phyloP scores from a whole-genome alignment of 2,113 vertebrate species.

The Andinoacara biseriatus region DNA sequence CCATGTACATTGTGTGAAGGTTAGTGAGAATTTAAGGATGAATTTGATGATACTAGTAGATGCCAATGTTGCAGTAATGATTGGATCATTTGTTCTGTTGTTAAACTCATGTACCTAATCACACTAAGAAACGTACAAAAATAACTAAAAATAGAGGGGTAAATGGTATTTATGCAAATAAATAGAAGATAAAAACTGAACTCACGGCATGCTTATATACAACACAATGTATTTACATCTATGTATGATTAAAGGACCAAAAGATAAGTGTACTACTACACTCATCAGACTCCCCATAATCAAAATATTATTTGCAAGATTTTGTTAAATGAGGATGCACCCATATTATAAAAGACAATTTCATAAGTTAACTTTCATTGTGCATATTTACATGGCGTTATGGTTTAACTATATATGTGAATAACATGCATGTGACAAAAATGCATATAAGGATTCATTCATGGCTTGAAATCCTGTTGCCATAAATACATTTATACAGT shows the following conservation, averaged over 20 bases:
- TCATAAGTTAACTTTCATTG: too few species aligned
- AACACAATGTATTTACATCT: neutral
- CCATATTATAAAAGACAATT: neutral
- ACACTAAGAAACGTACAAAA: neutral
- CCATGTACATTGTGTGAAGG: slow-evolving; percentile 67
- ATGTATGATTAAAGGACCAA: neutral
- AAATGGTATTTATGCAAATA: neutral
- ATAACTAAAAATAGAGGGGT: neutral
- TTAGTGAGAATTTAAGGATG: slow-evolving; percentile 13
- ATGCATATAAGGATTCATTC: neutral
- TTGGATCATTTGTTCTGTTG: neutral
- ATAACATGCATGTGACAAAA: neutral
- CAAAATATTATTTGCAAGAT: neutral
- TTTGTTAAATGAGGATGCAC: too few species aligned
- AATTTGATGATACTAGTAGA: neutral
- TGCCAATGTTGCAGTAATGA: neutral
- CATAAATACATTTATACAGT: neutral
- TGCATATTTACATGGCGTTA: neutral
- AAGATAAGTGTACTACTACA: neutral
- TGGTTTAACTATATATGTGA: neutral
- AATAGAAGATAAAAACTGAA: neutral
- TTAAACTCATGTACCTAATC: neutral
- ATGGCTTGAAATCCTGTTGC: neutral
- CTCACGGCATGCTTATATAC: neutral
- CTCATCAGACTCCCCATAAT: neutral